These are phyloP conservation scores for Nephrotoma guestfalica DNA, from an alignment of 2,888 invertebrate genomes.

Conservation along the genomic window DNA sequence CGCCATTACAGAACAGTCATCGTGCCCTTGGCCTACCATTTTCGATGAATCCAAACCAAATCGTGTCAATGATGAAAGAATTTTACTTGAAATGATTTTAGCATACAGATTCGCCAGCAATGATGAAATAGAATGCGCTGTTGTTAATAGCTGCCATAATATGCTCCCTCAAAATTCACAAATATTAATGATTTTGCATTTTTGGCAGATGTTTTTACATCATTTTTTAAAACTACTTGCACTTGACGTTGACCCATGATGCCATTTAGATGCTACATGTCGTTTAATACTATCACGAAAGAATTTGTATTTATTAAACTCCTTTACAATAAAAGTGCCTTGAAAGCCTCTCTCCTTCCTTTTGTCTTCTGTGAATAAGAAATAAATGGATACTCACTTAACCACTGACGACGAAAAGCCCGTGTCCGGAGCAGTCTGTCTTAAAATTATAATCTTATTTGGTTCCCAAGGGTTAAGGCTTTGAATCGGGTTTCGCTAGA, in stretches of 20 bases:
- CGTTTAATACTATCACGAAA: conserved; percentile 16
- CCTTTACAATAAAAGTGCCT: conserved; percentile 17
- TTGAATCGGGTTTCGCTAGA: conserved; percentile 2
- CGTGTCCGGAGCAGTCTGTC: not conserved
- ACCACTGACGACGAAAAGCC: conserved; percentile 1
- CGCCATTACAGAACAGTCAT: conserved; percentile 16
- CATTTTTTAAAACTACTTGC: conserved; percentile 18
- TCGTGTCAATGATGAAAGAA: conserved; percentile 14
- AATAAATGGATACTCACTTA: conserved; percentile 3
- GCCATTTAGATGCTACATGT: conserved; percentile 15
- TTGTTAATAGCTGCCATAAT: conserved; percentile 17
- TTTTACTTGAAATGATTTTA: conserved; percentile 14
- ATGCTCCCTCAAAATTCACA: conserved; percentile 17
- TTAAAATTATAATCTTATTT: conserved; percentile 2
- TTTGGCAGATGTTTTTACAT: conserved; percentile 17
- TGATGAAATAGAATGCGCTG: conserved; percentile 14
- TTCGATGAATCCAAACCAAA: conserved; percentile 12
- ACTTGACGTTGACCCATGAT: conserved; percentile 16
- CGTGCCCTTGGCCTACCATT: conserved; percentile 14
- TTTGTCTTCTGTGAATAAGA: conserved; percentile 10
- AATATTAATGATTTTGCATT: conserved; percentile 21
- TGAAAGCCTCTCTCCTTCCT: conserved; percentile 16
- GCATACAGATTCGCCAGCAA: no score
- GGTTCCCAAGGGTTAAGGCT: no score
- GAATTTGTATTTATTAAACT: conserved; percentile 17